phyloP scores from a whole-genome alignment of 2,888 invertebrate species.

The Trilocha varians region DNA sequence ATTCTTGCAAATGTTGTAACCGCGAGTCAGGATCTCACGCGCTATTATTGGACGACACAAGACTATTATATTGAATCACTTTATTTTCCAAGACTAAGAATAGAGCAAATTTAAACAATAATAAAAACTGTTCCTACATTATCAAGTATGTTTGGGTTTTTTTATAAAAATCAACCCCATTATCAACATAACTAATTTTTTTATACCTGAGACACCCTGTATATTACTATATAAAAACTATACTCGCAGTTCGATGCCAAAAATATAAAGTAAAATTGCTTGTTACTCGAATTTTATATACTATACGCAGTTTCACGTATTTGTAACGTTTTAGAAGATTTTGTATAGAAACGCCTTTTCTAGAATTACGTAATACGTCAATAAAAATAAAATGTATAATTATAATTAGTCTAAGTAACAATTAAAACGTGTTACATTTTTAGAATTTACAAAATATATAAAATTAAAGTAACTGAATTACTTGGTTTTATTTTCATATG shows the following conservation, averaged over 20 bases:
- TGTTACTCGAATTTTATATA: background rate
- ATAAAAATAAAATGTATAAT: background rate
- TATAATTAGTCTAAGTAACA: background rate
- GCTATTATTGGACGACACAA: no score
- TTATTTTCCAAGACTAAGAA: no score
- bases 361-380: background rate
- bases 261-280: background rate
- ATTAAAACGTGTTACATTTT: slow-evolving; percentile 3
- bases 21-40: no score
- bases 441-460: slow-evolving; percentile 1
- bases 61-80: no score
- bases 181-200: no score
- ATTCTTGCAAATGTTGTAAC: no score
- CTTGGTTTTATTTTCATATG: no score
- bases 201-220: no score
- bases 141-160: no score
- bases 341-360: background rate
- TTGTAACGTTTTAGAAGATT: background rate
- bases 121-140: no score
- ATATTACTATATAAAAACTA: slow-evolving; percentile 1
- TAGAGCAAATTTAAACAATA: no score
- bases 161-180: no score
- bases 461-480: background rate
- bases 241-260: slow-evolving; percentile 10
- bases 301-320: background rate